Base-by-base conservation (phyloP, 2,888 invertebrate species). In the Ornithoptera priamus region DNA sequence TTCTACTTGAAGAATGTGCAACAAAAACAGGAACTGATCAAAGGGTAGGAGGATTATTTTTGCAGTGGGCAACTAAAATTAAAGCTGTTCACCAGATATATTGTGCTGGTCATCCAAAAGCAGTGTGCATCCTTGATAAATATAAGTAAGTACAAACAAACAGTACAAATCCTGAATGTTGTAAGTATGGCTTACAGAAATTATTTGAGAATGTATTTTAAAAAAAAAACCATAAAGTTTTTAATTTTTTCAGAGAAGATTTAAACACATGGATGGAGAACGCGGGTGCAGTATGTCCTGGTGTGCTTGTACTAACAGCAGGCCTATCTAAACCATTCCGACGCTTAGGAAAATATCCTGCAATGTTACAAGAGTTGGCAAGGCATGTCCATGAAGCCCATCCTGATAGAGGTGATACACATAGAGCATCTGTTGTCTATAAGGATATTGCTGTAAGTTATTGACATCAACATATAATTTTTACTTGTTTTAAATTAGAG, bases 321-420 rank as follows among this genome's bases (percentile, higher is more conserved):
- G 97, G 98, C 17, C 93, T 99, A 59, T 99, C 99, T 71, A 97
- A 98, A 88, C 99, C 99, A 0, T 99, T 99, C 88, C 95, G 99
- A 59, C 94, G 99, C 61, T 92, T 99, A 71, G 98, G 99, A 80
- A 98, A 98, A 86, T 99, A 99, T 89, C 97, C 98, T 1, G 96
- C 96, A 5, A 96, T 97, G 95, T 92, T 99, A 65, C 98, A 99
- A 86, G 99, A 99, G 85, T 90, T 99, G 72, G 99, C 99, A 77
- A 93, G 99, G 71, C 99, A 99, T 84, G 97, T 99, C 68, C 98
- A 98, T 86, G 98, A 98, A 85, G 96, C 96, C 75, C 99, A 99
- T 88, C 95, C 97, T 0, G 99, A 99, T 87, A 94, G 99, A 75
- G 99, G 99, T 0, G 99, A 99, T 84, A 97, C 99, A 0, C 99